Evolutionary conservation across 1,140 invertebrate species (phyloP), one percentile per base, ranked within the genome.

Genomic region (Hyles vespertilio): DNA sequence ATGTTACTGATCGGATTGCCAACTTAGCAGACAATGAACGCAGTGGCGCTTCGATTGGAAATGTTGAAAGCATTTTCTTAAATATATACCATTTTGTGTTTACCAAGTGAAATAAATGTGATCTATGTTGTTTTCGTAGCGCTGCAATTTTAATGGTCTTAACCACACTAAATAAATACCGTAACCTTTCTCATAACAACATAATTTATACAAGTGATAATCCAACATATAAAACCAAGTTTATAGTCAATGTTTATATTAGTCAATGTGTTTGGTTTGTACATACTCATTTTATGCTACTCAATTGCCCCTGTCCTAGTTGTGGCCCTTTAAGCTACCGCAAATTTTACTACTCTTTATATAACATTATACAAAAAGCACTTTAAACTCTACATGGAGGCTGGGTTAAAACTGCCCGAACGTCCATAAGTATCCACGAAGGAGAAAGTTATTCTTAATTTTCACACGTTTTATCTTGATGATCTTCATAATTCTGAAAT

Each of bases 111-210:
- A 32, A 32, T 32, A 50, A 32, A 9, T 63, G 56, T 60, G 33
- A 32, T 70, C 58, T 61, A 65, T 67, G 62, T 70, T 59, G 65
- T 70, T 64, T 57, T 34, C 32, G 34, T 51, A 50, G 48, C 6
- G 48, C 7, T 8, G 12, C 2, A 50, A 50, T 10, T 48, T n/a
- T 32, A 51, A 51, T 34, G 32, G 9, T 51, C 3, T 34, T n/a
- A 51, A 51, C 32, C 9, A 22, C 22, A 50, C 3, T 50, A 40
- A 40, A 40, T 5, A 22, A 22, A 22, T 22, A 22, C 22, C 22
- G 22, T 22, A 2, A 40, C 36, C 36, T 40, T 40, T 2, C 36
- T 40, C 36, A 40, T 40, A 52, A 9, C n/a, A 57, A 22, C 22
- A 22, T 22, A 22, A 22, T 22, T 22, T 22, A 22, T 22, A 22